Base-by-base conservation (phyloP, 2,797 vertebrate genomes). In the Chelonia mydas region DNA sequence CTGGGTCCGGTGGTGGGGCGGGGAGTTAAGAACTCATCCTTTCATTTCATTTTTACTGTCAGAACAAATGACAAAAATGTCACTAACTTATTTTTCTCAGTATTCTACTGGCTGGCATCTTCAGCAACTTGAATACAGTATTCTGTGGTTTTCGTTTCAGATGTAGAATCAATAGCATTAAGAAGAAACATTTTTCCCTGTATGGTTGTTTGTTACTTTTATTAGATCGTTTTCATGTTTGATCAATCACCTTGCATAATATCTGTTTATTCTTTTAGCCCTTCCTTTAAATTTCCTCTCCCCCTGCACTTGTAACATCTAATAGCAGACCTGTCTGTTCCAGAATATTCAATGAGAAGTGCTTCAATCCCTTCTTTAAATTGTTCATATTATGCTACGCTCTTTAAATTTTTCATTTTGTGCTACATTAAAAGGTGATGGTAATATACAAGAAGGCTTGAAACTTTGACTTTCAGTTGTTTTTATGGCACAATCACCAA, bases 21-120 rank as follows among this genome's bases (percentile, higher is more conserved):
- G 41, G 41, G 41, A 41, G 41, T 41, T 41, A 3, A 0, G 11
- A 2, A 5, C 0, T 10, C 1, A 0, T 2, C 51, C 86, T 41
- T 89, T 33, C 86, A 59, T 88, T 87, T 57, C 91, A 41, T 41
- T 55, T 81, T 81, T 27, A 51, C n/a, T 81, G 51, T 41, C 21
- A n/a, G 25, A 37, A 19, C 79, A 81, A 54, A 54, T 37, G 78
- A 54, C 50, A 81, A 27, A 37, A 33, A 17, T 1, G 83, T 1
- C 31, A 17, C 37, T 65, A 10, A 61, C 41, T 45, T 68, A 68
- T 68, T 68, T 23, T 12, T 5, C 10, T 50, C 54, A 0, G 81
- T 1, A 7, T 12, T 53, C 79, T 37, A 41, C 13, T 25, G 7
- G 21, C 37, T 37, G 50, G 25, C 51, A 80, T 23, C 50, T 51